Base-by-base conservation (phyloP, 2,797 vertebrate species). In the Cyprinodon diabolis region DNA sequence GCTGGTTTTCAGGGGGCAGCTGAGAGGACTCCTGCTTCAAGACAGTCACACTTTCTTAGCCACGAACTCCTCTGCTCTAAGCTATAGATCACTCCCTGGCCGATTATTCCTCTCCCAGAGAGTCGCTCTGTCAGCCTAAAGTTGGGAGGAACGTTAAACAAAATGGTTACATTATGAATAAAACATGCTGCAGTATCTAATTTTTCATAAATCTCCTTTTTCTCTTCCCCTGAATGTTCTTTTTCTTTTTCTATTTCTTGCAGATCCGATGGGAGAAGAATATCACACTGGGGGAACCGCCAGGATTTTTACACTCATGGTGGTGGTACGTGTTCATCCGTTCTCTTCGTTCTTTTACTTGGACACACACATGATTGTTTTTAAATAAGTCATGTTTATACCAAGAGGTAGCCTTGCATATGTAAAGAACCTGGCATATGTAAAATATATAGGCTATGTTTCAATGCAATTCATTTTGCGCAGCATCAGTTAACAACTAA, bases 241-340 rank as follows among this genome's bases (percentile, higher is more conserved):
- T 55, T 47, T 66, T 69, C 68, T 49, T 0, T 74, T 43, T 70
- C 71, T 45, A 77, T 78, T 55, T 66, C 79, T 77, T 80, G 14
- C 91, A 98, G 97, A 97, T 98, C 91, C 96, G 96, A 94, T 98
- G 97, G 97, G 97, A 97, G 92, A 98, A 97, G 95, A 97, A 97
- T 93, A 97, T 98, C 90, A 97, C 96, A 1, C 92, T 97, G 80
- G 97, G 84, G 86, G 97, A 97, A 88, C 97, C 97, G 76, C 97
- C 97, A 0, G 97, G 97, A 88, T 98, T 98, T 94, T 93, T 98
- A 92, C 96, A 97, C 87, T 97, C 97, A 76, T 98, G 97, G 97
- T 98, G 97, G 97, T 98, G 97, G 97, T 98, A 94, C 79, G 96
- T 93, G 92, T 80, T 77, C 21, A 58, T 75, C 30, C 15, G 58